These are phyloP conservation scores for Glossosoma conforme DNA, from an alignment of 1,140 invertebrate species.

Conservation along the genomic window DNA sequence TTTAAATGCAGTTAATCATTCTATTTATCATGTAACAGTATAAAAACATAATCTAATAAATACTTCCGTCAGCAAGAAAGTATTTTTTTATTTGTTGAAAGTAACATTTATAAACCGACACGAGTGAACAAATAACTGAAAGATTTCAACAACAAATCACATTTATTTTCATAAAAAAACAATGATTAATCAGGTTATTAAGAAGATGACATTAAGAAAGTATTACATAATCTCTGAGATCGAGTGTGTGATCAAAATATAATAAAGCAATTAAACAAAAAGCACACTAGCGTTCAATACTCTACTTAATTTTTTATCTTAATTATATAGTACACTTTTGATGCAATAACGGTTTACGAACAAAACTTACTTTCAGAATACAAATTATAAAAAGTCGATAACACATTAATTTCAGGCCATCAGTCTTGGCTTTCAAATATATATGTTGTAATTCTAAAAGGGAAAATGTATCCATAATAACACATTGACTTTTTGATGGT, in stretches of 20 bases:
- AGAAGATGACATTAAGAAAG: too few relatives aligned
- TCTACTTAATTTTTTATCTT: conserved; percentile 22
- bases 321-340: conserved; percentile 12
- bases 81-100: too few relatives aligned
- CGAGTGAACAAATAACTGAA: too few relatives aligned
- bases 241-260: conserved; percentile 28
- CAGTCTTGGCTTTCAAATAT: conserved; percentile 5
- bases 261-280: conserved; percentile 30
- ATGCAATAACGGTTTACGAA: conserved; percentile 3
- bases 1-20: too few relatives aligned
- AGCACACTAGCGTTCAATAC: conserved; percentile 29
- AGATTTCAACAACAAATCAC: too few relatives aligned
- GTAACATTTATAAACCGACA: too few relatives aligned
- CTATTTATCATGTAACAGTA: too few relatives aligned
- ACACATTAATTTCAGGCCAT: conserved; percentile 3
- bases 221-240: conserved; percentile 31
- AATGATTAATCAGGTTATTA: too few relatives aligned
- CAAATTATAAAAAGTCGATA: conserved; percentile 12
- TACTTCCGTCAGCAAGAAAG: too few relatives aligned
- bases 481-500: conserved; percentile 13
- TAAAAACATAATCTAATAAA: too few relatives aligned
- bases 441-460: conserved; percentile 5
- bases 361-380: conserved; percentile 12
- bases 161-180: too few relatives aligned
- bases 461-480: conserved; percentile 16